Conservation (phyloP, 2,888 invertebrate genomes). For the Chaetogeoica ovagalla region DNA sequence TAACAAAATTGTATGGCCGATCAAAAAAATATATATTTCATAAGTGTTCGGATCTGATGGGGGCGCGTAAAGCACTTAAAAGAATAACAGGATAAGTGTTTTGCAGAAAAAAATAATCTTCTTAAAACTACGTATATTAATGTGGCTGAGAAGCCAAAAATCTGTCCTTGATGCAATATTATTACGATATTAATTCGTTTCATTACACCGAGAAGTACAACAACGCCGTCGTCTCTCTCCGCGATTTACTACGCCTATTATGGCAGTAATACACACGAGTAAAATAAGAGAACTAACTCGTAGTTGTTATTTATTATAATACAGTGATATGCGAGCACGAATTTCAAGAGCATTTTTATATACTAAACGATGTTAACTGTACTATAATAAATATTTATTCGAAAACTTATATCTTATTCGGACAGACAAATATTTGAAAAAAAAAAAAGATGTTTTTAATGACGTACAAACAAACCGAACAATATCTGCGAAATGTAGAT, state of each 20-base stretch:
- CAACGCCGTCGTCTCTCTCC: background rate
- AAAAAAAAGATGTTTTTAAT: no score
- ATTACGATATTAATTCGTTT: constrained; percentile 28
- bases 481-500: no score
- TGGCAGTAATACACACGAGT: background rate
- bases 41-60: background rate
- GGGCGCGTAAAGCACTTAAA: constrained; percentile 3
- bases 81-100: background rate
- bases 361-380: no score
- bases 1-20: background rate
- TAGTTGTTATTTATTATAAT: no score
- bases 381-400: no score
- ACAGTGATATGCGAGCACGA: background rate
- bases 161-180: constrained; percentile 3
- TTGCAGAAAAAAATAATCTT: background rate
- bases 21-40: background rate
- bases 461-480: no score
- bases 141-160: constrained; percentile 10
- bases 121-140: background rate
- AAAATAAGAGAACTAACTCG: background rate
- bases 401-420: no score
- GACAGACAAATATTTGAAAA: no score
- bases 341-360: background rate
- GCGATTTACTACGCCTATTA: background rate
- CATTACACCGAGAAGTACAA: constrained; percentile 2